A percentile compares a stretch with the other conserved stretches of the same genome.
Evolutionary conservation across 2,888 invertebrate genomes (phyloP).

Genomic region (Pseudococcus longispinus): DNA sequence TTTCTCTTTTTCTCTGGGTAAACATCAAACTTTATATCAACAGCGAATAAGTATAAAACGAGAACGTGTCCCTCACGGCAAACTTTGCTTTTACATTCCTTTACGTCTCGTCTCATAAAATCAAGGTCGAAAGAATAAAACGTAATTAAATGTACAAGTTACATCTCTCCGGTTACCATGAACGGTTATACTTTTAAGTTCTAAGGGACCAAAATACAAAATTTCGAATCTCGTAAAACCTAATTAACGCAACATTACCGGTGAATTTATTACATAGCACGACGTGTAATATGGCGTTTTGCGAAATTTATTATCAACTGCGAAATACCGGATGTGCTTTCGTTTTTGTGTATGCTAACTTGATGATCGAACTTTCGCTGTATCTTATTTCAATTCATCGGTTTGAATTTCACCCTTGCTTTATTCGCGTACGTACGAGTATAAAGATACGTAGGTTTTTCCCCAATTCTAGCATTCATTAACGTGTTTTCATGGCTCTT

Average conservation of each 20-base stretch:
- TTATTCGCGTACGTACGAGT: background rate
- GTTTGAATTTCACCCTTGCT: background rate
- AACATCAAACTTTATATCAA: background rate
- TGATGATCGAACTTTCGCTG: background rate
- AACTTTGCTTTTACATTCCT: conserved; percentile 21
- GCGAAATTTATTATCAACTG: background rate
- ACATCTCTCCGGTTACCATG: conserved; percentile 5
- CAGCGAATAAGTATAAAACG: background rate
- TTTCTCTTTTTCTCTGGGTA: background rate
- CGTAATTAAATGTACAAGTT: conserved; percentile 25
- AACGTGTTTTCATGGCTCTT: background rate
- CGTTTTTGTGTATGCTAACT: background rate
- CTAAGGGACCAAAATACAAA: conserved; percentile 5
- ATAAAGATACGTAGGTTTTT: no score
- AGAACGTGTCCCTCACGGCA: conserved; percentile 35
- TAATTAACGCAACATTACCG: background rate
- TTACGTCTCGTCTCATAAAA: conserved; percentile 23
- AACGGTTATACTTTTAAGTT: background rate
- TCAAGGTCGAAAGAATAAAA: conserved; percentile 42
- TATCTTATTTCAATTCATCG: background rate
- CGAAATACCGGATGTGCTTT: background rate
- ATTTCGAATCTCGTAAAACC: conserved; percentile 10
- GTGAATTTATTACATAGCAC: conserved; percentile 7
- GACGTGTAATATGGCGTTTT: background rate
- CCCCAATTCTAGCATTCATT: background rate